Conservation (phyloP, 1,140 invertebrate species). For the Sogatella furcifera region DNA sequence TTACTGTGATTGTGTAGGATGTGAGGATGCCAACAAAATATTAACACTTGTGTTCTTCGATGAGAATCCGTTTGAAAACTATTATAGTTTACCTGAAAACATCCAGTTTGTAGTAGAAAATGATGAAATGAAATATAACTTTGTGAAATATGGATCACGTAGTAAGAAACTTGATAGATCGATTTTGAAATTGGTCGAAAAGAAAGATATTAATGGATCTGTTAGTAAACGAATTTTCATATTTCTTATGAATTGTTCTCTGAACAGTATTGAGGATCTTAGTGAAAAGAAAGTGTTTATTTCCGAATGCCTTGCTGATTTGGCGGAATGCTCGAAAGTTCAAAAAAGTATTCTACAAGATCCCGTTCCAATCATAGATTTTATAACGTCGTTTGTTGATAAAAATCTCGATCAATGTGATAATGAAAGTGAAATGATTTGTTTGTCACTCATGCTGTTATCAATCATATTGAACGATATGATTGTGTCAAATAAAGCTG, state of each 20-base stretch:
- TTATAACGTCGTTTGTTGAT: constrained; percentile 30
- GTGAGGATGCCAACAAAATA: constrained; percentile 23
- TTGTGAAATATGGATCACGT: constrained; percentile 7
- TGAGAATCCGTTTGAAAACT: constrained; percentile 1
- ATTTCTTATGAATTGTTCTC: constrained; percentile 7
- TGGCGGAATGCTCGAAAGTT: constrained; percentile 29
- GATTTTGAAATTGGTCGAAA: constrained; percentile 29
- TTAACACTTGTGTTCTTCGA: constrained; percentile 26
- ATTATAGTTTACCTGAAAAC: constrained; percentile 24
- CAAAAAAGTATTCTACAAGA: constrained; percentile 31
- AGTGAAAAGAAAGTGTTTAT: constrained; percentile 9
- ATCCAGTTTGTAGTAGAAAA: constrained; percentile 30
- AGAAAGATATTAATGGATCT: not conserved
- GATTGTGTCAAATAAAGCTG: constrained; percentile 19
- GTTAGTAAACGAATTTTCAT: constrained; percentile 2
- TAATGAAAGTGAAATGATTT: constrained; percentile 29
- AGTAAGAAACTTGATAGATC: constrained; percentile 23
- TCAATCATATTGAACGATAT: constrained; percentile 30
- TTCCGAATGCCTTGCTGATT: constrained; percentile 28
- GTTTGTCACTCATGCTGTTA: constrained; percentile 36
- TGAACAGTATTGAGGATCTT: not conserved
- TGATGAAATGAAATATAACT: constrained; percentile 10
- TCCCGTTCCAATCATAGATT: constrained; percentile 30
- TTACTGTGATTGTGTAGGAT: not conserved
- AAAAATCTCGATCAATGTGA: constrained; percentile 6